Percentiles rank a stretch among this genome's conserved stretches.
Evolutionary conservation across 2,113 vertebrate genomes (phyloP).

Genomic region (Nesogale talazaci): DNA sequence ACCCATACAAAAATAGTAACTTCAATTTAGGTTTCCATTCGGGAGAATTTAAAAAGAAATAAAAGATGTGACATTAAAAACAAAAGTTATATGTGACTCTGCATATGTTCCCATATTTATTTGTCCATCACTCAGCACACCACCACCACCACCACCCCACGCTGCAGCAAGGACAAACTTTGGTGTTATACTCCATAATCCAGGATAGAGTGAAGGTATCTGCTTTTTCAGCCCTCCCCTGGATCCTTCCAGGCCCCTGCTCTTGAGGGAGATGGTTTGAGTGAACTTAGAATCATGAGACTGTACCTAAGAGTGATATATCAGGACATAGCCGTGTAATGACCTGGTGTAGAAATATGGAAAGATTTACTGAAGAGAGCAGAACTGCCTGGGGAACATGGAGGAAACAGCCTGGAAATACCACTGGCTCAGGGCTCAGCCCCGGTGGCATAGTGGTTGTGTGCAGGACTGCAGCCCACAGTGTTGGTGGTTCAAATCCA

Average conservation of each 20-base stretch:
- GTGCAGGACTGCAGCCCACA: too few relatives aligned
- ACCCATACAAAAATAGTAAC: background rate
- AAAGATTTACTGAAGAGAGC: background rate
- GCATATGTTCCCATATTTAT: too few relatives aligned
- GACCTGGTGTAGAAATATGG: slow-evolving; percentile 7
- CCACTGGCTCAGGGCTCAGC: background rate
- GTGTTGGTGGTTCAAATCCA: too few relatives aligned
- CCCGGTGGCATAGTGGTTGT: too few relatives aligned
- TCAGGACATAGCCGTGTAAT: slow-evolving; percentile 14
- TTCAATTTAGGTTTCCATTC: slow-evolving; percentile 24
- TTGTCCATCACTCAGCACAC: too few relatives aligned
- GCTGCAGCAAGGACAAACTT: too few relatives aligned
- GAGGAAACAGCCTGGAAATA: background rate
- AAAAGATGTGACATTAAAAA: background rate
- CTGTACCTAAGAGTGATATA: background rate
- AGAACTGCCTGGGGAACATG: background rate
- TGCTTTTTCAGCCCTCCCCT: too few relatives aligned
- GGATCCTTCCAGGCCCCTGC: too few relatives aligned
- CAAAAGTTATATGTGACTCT: background rate
- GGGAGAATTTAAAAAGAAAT: background rate
- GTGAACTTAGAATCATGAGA: background rate
- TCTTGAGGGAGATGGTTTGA: too few relatives aligned
- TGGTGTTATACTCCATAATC: too few relatives aligned
- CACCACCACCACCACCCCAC: too few relatives aligned
- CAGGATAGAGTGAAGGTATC: too few relatives aligned